phyloP scores from a whole-genome alignment of 2,888 invertebrate genomes.

The Melieria picta region DNA sequence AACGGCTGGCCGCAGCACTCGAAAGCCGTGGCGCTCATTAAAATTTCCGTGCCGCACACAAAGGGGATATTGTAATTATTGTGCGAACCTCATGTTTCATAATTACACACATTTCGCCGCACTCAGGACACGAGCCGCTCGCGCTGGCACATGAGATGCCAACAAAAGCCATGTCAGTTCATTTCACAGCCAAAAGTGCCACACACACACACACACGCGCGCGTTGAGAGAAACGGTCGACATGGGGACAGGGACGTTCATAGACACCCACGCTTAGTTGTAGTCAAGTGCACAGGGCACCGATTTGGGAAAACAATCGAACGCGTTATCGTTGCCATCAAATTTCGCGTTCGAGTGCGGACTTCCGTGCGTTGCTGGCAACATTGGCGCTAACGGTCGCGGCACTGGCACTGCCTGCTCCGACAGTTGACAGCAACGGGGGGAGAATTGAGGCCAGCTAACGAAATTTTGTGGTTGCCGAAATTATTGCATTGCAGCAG shows the following conservation, averaged over 20 bases:
- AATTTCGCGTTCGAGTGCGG: not conserved
- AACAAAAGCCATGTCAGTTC: slow-evolving; percentile 15
- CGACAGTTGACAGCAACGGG: too few species aligned
- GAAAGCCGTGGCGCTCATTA: too few species aligned
- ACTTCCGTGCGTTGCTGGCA: too few species aligned
- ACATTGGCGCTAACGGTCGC: too few species aligned
- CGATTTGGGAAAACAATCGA: slow-evolving; percentile 37
- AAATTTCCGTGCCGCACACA: not conserved
- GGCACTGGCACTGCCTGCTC: too few species aligned
- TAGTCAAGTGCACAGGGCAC: slow-evolving; percentile 16
- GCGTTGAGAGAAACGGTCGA: not conserved
- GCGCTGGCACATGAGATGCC: slow-evolving; percentile 6
- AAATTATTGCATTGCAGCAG: too few species aligned
- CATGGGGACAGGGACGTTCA: not conserved
- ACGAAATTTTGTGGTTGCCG: too few species aligned
- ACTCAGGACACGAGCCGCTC: too few species aligned
- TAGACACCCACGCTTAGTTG: not conserved
- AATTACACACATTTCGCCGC: slow-evolving; percentile 42
- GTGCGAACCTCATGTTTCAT: slow-evolving; percentile 45
- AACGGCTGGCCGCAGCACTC: too few species aligned
- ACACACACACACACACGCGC: not conserved
- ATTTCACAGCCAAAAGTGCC: not conserved
- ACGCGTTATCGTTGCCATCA: slow-evolving; percentile 21
- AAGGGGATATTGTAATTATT: slow-evolving; percentile 45
- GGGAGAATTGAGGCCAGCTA: too few species aligned